Evolutionary conservation across 1,140 invertebrate species (phyloP), one percentile per base, ranked within the genome.

Genomic region (Armadillidium nasatum): DNA sequence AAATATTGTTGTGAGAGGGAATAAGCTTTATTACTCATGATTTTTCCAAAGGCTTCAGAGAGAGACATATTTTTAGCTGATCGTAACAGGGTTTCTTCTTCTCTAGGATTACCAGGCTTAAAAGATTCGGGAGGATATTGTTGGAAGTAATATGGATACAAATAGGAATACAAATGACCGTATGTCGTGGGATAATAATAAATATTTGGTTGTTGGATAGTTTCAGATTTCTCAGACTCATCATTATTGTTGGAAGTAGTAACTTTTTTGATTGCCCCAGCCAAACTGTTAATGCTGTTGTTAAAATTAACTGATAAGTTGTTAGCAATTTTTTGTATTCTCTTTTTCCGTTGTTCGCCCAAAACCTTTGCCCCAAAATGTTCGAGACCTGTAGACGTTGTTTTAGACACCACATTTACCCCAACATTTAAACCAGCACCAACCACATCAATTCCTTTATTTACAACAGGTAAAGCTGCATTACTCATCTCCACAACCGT

Each of bases 1-100:
- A 94, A 83, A 50, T 93, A 91, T 82, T 92, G 92, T 83, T 92
- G 92, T 45, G 91, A 92, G 50, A 93, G 89, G 0, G 91, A 92
- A 82, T 93, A 92, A 44, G 93, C 85, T 0, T 92, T 91, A 70
- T 80, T 76, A 44, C 46, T 71, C 50, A 80, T 66, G 44, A 78
- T 45, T 2, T 50, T 44, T 0, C 44, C 50, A 33, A 75, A 44
- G 21, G 74, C 74, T 45, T 73, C 44, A 10, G 71, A 60, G 43
- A 75, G 67, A 11, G 71, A 19, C 46, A 10, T 10, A 70, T n/a
- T 23, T 46, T 19, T 44, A 15, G 23, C n/a, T 11, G 15, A 11
- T 33, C 33, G 33, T 33, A 33, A 33, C 6, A 33, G 33, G 1
- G 33, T 33, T 33, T 33, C 33, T 33, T 33, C 33, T 7, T 15